Conservation (phyloP, 2,797 vertebrate genomes). For the Gymnoscopelus braueri region DNA sequence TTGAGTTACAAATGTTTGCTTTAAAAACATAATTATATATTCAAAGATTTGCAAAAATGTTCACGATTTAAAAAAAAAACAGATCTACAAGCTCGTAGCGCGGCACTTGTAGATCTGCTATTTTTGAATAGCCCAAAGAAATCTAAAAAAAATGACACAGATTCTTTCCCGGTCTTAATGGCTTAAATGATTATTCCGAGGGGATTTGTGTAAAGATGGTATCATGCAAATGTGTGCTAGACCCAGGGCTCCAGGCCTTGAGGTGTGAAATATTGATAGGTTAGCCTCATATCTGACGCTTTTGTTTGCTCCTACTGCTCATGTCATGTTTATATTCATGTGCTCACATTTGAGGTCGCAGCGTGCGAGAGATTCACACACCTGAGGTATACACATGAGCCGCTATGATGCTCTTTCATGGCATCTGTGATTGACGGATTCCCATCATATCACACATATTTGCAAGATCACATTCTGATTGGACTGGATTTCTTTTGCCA, state of each 20-base stretch:
- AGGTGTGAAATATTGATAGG: slow-evolving; percentile 73
- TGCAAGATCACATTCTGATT: background rate
- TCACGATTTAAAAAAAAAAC: no score
- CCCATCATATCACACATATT: slow-evolving; percentile 19
- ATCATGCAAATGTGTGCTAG: slow-evolving; percentile 58
- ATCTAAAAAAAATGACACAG: no score
- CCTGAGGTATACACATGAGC: slow-evolving; percentile 34
- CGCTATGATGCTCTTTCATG: slow-evolving; percentile 52
- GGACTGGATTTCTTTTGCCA: background rate
- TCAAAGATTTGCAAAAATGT: no score
- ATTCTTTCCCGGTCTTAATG: no score
- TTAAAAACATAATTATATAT: no score
- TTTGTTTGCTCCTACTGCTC: slow-evolving; percentile 51
- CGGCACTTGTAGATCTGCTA: no score
- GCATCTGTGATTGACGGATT: slow-evolving; percentile 40
- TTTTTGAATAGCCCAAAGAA: no score
- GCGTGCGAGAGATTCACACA: slow-evolving; percentile 41
- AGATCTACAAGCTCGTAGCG: no score
- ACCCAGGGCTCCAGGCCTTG: slow-evolving; percentile 49
- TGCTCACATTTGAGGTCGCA: slow-evolving; percentile 48
- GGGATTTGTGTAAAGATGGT: slow-evolving; percentile 62
- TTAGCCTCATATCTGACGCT: slow-evolving; percentile 58
- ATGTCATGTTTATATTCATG: slow-evolving; percentile 68
- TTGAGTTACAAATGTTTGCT: no score
- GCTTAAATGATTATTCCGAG: slow-evolving; percentile 71